These are phyloP conservation scores for Kryphioiulus occultus DNA, from an alignment of 2,888 invertebrate genomes.

Conservation along the genomic window DNA sequence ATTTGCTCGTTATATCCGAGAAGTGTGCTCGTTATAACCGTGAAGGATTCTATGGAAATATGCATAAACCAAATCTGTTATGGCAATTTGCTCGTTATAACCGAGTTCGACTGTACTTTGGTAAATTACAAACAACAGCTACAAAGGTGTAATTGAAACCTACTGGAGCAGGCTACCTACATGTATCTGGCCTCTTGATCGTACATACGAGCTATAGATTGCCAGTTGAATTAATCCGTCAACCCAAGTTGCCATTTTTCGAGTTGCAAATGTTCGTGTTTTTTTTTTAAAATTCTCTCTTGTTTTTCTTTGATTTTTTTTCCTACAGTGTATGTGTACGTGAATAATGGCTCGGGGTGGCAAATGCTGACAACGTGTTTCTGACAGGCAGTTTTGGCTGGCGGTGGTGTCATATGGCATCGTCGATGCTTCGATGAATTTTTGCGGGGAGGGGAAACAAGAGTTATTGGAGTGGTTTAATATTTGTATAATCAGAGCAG, in stretches of 20 bases:
- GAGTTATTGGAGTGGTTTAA: slow-evolving; percentile 17
- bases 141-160: no score
- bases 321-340: no score
- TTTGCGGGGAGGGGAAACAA: slow-evolving; percentile 7
- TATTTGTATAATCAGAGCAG: slow-evolving; percentile 33
- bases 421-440: slow-evolving; percentile 13
- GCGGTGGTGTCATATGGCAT: slow-evolving; percentile 31
- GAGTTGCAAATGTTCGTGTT: neutral
- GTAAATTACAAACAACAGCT: no score
- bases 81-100: no score
- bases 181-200: no score
- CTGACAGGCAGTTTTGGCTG: slow-evolving; percentile 24
- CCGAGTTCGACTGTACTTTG: no score
- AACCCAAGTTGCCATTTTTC: neutral
- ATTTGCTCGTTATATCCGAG: no score
- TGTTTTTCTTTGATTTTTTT: neutral
- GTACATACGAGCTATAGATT: neutral
- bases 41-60: no score
- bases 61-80: no score
- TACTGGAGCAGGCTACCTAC: no score
- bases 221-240: neutral
- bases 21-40: no score
- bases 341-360: neutral
- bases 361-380: neutral
- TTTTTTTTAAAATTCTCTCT: neutral